Base-by-base conservation (phyloP, 2,888 invertebrate species). In the Machimus rusticus region DNA sequence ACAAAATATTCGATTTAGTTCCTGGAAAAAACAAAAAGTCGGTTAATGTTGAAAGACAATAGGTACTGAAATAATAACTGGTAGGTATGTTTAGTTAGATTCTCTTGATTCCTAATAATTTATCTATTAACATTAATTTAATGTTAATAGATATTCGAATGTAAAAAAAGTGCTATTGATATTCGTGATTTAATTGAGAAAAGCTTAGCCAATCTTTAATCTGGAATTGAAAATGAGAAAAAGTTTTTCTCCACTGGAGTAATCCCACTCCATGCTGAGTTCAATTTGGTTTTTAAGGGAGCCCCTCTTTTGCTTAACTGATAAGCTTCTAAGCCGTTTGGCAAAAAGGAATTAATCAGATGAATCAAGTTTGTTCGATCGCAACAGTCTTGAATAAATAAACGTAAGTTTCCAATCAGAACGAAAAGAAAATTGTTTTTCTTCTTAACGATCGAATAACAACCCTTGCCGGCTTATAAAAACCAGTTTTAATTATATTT, bases 401-500 rank as follows among this genome's bases (percentile, higher is more conserved):
- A 28, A 66, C 66, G 66, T 23, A 66, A 66, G 28, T 66, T 66
- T 28, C 66, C 66, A 66, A 66, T 14, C 19, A 16, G 76, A 37
- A 76, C 76, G 19, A 19, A 37, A 76, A 37, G 76, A 76, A 37
- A n/a, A 76, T n/a, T n/a, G 34, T 31, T 19, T 51, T 51, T 23
- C 57, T 57, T 66, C 55, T 19, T 55, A 55, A 55, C 5, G 14
- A 34, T 37, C 37, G 76, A 76, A 74, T 28, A 74, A 76, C 34
- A 76, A n/a, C 76, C 76, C 37, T 81, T 81, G 51, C 81, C 81
- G 81, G 81, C 81, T 55, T 31, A 51, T 51, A 51, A 66, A 55
- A 81, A 81, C 81, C 81, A 51, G 81, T 81, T 81, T 81, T 81
- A 55, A 81, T 81, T 81, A 51, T 34, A 51, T 14, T 55, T 78